phyloP scores from a whole-genome alignment of 2,797 vertebrate species.

The Falco concolor region DNA sequence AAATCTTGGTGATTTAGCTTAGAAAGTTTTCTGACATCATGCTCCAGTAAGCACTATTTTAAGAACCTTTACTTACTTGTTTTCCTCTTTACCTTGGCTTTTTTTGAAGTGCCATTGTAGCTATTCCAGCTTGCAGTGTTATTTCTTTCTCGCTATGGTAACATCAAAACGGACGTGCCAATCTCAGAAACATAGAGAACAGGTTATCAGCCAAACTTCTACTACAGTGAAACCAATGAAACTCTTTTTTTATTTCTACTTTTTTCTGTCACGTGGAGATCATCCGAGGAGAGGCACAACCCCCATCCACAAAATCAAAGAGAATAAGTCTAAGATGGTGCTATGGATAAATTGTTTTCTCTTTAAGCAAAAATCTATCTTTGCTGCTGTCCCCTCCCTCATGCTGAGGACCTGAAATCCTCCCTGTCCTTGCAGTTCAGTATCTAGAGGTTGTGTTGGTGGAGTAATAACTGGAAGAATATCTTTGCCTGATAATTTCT shows the following conservation, averaged over 20 bases:
- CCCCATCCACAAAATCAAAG: not conserved
- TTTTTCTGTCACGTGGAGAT: not conserved
- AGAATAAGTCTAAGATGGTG: not conserved
- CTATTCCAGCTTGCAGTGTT: not conserved
- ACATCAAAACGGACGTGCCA: not conserved
- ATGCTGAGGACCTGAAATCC: not conserved
- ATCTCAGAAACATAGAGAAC: not conserved
- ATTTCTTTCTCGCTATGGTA: not conserved
- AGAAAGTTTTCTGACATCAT: not conserved
- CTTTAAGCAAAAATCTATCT: not conserved
- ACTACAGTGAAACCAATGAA: no score
- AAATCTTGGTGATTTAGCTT: not conserved
- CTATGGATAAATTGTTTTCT: not conserved
- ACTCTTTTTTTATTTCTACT: not conserved
- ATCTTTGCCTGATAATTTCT: not conserved
- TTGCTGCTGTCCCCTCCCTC: not conserved
- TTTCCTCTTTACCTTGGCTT: not conserved
- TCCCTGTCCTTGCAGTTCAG: not conserved
- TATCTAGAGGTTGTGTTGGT: accelerated
- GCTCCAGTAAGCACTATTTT: not conserved
- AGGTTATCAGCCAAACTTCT: not conserved
- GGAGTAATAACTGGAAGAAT: not conserved
- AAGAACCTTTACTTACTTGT: not conserved
- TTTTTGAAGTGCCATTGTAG: not conserved
- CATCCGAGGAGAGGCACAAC: not conserved